phyloP scores from a whole-genome alignment of 2,797 vertebrate genomes.

The Paedocypris micromegethes region DNA sequence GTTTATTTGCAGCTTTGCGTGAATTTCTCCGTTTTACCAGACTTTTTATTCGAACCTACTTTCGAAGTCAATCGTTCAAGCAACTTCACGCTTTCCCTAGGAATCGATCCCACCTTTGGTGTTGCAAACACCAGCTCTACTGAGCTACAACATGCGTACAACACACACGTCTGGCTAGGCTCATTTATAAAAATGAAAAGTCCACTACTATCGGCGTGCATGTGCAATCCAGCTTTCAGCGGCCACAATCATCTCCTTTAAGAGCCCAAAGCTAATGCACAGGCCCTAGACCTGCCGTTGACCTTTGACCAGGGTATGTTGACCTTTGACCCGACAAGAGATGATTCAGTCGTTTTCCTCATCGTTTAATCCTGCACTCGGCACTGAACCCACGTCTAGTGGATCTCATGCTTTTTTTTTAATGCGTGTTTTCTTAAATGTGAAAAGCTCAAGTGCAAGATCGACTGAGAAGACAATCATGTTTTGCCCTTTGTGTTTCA shows the following conservation, averaged over 20 bases:
- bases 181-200: too few species aligned
- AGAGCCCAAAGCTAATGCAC: constrained; percentile 66
- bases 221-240: constrained; percentile 55
- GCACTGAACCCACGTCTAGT: not conserved
- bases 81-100: too few species aligned
- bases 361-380: constrained; percentile 11
- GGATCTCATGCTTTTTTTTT: not conserved
- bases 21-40: too few species aligned
- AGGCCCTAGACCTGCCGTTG: constrained; percentile 41
- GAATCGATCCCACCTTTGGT: too few species aligned
- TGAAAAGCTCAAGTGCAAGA: constrained; percentile 16
- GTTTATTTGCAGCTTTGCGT: too few species aligned
- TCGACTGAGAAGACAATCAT: constrained; percentile 39
- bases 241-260: constrained; percentile 62
- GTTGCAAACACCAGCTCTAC: too few species aligned
- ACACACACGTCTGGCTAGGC: too few species aligned
- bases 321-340: constrained; percentile 21
- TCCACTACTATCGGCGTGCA: not conserved
- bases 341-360: constrained; percentile 11
- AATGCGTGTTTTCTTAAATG: constrained; percentile 1
- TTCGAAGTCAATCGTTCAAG: too few species aligned
- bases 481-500: constrained; percentile 30
- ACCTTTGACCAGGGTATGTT: constrained; percentile 29
- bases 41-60: too few species aligned
- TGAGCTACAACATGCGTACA: too few species aligned